Percentiles rank a stretch among this genome's conserved stretches.
phyloP scores from a whole-genome alignment of 1,140 invertebrate genomes.

The Drosophila mauritiana region DNA sequence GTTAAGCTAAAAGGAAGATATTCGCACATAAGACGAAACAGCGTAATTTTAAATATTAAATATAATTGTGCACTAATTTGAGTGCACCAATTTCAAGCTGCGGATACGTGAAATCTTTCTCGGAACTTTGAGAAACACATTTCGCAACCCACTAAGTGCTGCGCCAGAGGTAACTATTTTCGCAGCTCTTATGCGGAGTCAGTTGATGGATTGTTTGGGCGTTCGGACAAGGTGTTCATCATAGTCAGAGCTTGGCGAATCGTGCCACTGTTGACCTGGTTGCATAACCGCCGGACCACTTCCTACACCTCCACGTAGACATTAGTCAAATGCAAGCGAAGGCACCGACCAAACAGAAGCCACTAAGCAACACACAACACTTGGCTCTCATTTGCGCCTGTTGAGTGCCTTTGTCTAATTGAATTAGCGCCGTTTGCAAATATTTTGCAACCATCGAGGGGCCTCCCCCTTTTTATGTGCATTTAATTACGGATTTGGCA shows the following conservation, averaged over 20 bases:
- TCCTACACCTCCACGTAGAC: slow-evolving; percentile 59
- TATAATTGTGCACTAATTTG: slow-evolving; percentile 30
- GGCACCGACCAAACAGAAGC: slow-evolving; percentile 33
- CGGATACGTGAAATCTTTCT: slow-evolving; percentile 7
- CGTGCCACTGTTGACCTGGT: slow-evolving; percentile 66
- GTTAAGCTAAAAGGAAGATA: slow-evolving; percentile 21
- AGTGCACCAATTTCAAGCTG: slow-evolving; percentile 1
- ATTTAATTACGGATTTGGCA: slow-evolving; percentile 66
- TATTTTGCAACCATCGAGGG: slow-evolving; percentile 25
- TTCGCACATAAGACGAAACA: slow-evolving; percentile 18
- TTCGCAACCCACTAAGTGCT: slow-evolving; percentile 23
- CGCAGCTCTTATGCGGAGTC: slow-evolving; percentile 34
- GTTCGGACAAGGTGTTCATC: slow-evolving; percentile 59
- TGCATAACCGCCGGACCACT: slow-evolving; percentile 69
- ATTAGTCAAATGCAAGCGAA: slow-evolving; percentile 63
- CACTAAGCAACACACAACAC: slow-evolving; percentile 18
- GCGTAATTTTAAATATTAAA: slow-evolving; percentile 31
- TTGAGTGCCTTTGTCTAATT: slow-evolving; percentile 63
- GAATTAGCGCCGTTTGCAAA: slow-evolving; percentile 67
- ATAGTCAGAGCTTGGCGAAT: slow-evolving; percentile 54
- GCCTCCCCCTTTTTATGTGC: slow-evolving; percentile 53
- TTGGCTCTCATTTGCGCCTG: slow-evolving; percentile 40
- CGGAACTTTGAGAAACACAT: slow-evolving; percentile 8
- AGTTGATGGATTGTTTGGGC: slow-evolving; percentile 54
- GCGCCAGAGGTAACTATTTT: slow-evolving; percentile 28